Conservation (phyloP, 2,888 invertebrate species). For the Neuroscelio doddi region DNA sequence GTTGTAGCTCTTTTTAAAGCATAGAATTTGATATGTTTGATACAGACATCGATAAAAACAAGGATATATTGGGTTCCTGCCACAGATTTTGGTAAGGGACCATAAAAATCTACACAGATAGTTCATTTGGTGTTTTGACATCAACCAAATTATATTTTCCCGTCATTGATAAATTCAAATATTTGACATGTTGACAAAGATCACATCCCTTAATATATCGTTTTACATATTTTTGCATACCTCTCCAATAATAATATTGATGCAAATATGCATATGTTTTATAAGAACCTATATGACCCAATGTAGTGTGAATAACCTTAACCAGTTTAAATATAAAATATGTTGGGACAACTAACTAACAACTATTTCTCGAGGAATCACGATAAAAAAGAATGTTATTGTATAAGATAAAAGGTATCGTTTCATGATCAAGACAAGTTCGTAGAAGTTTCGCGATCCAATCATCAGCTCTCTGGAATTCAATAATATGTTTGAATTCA, state of each 20-base stretch:
- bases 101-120: constrained; percentile 17
- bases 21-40: constrained; percentile 8
- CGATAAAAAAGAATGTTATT: too few species aligned
- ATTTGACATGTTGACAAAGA: constrained; percentile 19
- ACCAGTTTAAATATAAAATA: too few species aligned
- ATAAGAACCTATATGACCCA: too few species aligned
- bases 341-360: too few species aligned
- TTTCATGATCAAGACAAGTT: too few species aligned
- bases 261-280: too few species aligned
- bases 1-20: constrained; percentile 44
- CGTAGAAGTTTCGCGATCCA: too few species aligned
- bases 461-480: too few species aligned
- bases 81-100: constrained; percentile 8
- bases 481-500: too few species aligned
- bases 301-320: too few species aligned
- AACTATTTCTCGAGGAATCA: too few species aligned
- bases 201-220: constrained; percentile 9
- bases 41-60: constrained; percentile 5
- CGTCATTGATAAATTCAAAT: constrained; percentile 5
- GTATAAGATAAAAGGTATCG: too few species aligned
- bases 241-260: constrained; percentile 14
- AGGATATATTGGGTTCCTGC: constrained; percentile 15
- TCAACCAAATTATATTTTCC: constrained; percentile 41
- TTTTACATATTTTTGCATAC: constrained; percentile 11
- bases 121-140: constrained; percentile 4